Percentiles rank a stretch among this genome's conserved stretches.
Conservation (phyloP, 1,140 invertebrate species). For the Mizuhopecten yessoensis region DNA sequence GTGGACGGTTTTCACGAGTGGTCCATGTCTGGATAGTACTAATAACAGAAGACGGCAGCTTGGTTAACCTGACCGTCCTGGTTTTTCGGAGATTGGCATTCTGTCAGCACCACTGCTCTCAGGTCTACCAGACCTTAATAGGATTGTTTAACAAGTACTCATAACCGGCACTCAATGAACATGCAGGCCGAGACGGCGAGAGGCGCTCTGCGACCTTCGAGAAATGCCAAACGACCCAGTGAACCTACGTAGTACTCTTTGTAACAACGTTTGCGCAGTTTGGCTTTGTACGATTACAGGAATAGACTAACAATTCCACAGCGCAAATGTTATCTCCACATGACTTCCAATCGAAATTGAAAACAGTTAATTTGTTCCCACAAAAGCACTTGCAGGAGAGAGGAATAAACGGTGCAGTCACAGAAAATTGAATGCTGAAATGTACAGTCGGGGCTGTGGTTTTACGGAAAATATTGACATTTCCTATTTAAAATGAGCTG, state of each 20-base stretch:
- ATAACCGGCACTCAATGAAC: neutral
- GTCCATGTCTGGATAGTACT: too few species aligned
- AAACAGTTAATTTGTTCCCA: neutral
- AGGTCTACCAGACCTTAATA: neutral
- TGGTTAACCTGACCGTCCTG: neutral
- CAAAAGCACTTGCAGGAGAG: too few species aligned
- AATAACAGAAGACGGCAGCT: too few species aligned
- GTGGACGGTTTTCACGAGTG: too few species aligned
- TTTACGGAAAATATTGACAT: too few species aligned
- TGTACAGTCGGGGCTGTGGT: too few species aligned
- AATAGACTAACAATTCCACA: neutral
- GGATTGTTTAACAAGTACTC: neutral
- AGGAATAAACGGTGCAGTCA: too few species aligned
- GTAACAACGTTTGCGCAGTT: neutral
- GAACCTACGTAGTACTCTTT: neutral
- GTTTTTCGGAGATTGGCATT: neutral
- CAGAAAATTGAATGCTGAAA: too few species aligned
- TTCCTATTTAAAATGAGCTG: too few species aligned
- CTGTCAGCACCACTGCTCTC: neutral
- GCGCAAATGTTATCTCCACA: neutral
- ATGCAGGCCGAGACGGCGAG: neutral
- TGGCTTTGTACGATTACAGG: neutral
- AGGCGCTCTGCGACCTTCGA: neutral
- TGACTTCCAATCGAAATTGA: neutral
- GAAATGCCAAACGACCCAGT: neutral